Conservation (phyloP, 1,140 invertebrate genomes). For the Antheraea pernyi region DNA sequence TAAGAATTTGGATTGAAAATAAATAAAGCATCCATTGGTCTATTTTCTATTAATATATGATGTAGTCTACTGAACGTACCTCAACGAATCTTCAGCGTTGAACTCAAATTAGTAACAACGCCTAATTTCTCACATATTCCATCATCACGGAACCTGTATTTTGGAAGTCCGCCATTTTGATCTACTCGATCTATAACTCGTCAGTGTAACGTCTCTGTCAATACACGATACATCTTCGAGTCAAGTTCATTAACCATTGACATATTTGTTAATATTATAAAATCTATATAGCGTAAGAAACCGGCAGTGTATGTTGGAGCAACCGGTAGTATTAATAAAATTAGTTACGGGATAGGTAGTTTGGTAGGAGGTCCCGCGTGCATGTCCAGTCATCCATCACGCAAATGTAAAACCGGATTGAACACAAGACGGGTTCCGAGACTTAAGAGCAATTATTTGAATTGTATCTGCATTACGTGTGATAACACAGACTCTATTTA, state of each 20-base stretch:
- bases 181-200: constrained; percentile 58
- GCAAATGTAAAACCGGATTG: constrained; percentile 70
- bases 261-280: background rate
- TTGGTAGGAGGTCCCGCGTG: constrained; percentile 37
- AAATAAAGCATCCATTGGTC: too few species aligned
- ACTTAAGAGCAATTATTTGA: constrained; percentile 47
- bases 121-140: constrained; percentile 56
- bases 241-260: background rate
- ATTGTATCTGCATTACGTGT: constrained; percentile 31
- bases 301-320: constrained; percentile 31
- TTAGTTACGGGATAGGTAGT: constrained; percentile 18
- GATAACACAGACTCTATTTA: constrained; percentile 11
- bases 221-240: background rate
- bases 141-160: constrained; percentile 66
- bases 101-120: constrained; percentile 26
- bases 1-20: too few species aligned
- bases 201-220: constrained; percentile 44
- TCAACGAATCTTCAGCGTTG: constrained; percentile 8
- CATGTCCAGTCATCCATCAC: constrained; percentile 67
- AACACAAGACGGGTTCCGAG: constrained; percentile 39
- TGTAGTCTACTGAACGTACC: background rate
- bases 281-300: constrained; percentile 16
- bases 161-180: constrained; percentile 66
- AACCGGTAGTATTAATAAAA: constrained; percentile 11
- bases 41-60: too few species aligned